Percentiles rank a stretch among this genome's conserved stretches.
Conservation (phyloP, 1,140 invertebrate species). For the Pseudobourletiella spinata region DNA sequence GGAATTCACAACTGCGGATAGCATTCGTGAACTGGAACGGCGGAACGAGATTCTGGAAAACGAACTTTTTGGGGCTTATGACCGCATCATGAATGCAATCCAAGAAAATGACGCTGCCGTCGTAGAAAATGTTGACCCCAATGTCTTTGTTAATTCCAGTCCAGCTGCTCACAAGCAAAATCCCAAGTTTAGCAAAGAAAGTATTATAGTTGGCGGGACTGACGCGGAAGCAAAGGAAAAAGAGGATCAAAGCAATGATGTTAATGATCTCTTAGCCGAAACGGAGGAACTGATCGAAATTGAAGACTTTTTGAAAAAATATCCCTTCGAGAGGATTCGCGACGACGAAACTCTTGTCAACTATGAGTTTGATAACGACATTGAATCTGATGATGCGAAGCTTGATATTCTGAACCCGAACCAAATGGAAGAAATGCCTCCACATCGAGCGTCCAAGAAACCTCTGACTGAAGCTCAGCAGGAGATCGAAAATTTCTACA, state of each 20-base stretch:
- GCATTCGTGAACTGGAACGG: slow-evolving; percentile 1
- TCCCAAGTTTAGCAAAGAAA: background rate
- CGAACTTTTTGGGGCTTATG: slow-evolving; percentile 7
- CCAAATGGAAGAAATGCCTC: background rate
- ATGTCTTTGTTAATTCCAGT: background rate
- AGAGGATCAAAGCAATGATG: background rate
- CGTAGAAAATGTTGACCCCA: background rate
- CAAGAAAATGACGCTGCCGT: background rate
- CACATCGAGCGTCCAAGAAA: background rate
- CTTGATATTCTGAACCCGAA: background rate
- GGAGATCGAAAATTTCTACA: slow-evolving; percentile 2
- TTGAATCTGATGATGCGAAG: background rate
- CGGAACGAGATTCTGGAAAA: background rate
- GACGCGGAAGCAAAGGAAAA: background rate
- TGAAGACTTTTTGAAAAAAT: slow-evolving; percentile 11
- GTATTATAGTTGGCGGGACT: too few species aligned
- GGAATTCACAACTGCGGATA: background rate
- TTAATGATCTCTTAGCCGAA: slow-evolving; percentile 1
- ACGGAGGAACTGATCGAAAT: slow-evolving; percentile 8
- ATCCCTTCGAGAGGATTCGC: slow-evolving; percentile 2
- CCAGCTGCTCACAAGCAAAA: background rate
- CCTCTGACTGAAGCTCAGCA: background rate
- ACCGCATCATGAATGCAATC: background rate
- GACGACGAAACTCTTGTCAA: background rate
- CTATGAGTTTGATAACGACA: background rate